These are phyloP conservation scores for Cryptoprocta ferox DNA, from an alignment of 2,797 vertebrate genomes.

Conservation along the genomic window DNA sequence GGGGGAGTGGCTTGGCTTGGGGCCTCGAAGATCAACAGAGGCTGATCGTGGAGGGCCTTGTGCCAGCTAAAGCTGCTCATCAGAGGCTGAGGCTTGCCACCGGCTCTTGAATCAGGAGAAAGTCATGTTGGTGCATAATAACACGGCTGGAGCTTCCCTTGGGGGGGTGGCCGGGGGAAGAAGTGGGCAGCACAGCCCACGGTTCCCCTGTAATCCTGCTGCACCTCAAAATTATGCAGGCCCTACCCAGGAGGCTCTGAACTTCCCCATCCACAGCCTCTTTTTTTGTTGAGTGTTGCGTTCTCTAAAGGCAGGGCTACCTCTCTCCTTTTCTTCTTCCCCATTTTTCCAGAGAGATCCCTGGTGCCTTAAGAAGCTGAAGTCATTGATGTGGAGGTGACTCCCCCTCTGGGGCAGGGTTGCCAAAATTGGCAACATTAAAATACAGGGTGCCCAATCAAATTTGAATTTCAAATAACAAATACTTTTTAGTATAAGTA, in stretches of 20 bases:
- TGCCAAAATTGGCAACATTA: neutral
- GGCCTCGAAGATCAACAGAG: neutral
- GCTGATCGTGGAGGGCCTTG: neutral
- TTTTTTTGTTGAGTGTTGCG: neutral
- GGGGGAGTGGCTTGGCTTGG: rapidly evolving
- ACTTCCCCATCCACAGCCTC: neutral
- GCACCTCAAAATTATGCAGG: neutral
- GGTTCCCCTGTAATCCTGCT: neutral
- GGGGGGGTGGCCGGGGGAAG: too few relatives aligned
- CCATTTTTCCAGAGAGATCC: neutral
- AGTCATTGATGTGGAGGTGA: neutral
- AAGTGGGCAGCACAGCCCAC: rapidly evolving
- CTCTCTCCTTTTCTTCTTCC: neutral
- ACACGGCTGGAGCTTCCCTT: neutral
- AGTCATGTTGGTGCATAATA: neutral
- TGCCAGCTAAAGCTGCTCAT: neutral
- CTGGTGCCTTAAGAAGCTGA: neutral
- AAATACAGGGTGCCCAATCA: neutral
- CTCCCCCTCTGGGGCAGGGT: neutral
- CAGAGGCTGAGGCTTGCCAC: neutral
- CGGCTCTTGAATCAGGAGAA: neutral
- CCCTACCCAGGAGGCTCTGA: neutral
- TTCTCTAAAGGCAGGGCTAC: neutral
- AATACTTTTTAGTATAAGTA: neutral
- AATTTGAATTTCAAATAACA: neutral